Conservation (phyloP, 2,113 vertebrate species). For the Mesembrinibis cayennensis region DNA sequence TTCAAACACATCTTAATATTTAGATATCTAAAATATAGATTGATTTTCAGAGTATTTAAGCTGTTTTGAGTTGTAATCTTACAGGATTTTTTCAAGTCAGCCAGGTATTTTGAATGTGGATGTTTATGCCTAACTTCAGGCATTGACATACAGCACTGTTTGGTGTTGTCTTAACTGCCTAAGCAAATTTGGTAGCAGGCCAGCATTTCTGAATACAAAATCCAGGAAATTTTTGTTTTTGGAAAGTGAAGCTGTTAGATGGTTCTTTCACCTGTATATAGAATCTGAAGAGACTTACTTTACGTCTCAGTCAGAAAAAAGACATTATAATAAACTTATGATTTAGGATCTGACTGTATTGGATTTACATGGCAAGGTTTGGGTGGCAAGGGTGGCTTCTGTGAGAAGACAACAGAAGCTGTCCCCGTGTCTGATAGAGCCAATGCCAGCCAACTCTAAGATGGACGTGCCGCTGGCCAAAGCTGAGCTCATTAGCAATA, state of each 20-base stretch:
- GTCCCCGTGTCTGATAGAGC: background rate
- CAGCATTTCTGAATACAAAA: background rate
- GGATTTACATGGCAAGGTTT: background rate
- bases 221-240: background rate
- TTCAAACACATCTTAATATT: background rate
- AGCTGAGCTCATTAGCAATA: background rate
- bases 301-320: background rate
- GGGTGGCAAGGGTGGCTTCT: background rate
- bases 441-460: background rate
- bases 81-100: background rate
- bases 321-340: background rate
- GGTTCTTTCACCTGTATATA: background rate
- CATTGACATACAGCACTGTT: background rate
- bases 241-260: background rate
- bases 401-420: background rate
- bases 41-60: background rate
- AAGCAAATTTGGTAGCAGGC: background rate
- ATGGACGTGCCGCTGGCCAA: accelerated
- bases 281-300: background rate
- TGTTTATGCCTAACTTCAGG: background rate
- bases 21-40: background rate
- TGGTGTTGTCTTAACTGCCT: background rate
- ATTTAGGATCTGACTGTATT: background rate
- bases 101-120: background rate
- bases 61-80: background rate